These are phyloP conservation scores for Eptesicus fuscus DNA, from an alignment of 2,113 vertebrate species.

Conservation along the genomic window DNA sequence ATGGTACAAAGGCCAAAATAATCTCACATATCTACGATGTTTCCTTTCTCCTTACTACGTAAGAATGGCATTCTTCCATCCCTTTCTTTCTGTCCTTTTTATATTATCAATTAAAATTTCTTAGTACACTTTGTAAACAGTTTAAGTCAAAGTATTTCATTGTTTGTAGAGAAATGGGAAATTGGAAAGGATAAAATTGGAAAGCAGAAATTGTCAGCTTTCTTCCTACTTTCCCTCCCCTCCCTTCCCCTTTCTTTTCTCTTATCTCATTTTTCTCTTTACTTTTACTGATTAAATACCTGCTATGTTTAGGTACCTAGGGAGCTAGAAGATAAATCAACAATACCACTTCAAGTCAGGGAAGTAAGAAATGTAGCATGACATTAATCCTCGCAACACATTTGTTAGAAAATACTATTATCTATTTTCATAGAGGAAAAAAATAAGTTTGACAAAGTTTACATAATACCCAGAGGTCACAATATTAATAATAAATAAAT, in stretches of 20 bases:
- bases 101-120: background rate
- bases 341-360: background rate
- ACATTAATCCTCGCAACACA: background rate
- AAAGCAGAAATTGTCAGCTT: background rate
- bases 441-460: background rate
- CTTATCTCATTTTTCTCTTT: background rate
- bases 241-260: background rate
- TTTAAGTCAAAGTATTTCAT: background rate
- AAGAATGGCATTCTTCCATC: background rate
- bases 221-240: background rate
- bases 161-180: background rate
- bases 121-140: background rate
- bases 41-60: background rate
- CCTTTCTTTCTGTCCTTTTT: background rate
- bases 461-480: background rate
- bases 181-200: background rate
- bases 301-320: background rate
- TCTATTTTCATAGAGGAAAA: background rate
- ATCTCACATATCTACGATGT: background rate
- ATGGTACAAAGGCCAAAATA: background rate
- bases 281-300: background rate
- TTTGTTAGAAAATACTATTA: background rate
- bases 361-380: background rate
- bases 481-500: background rate
- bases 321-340: background rate